Base-by-base conservation (phyloP, 2,888 invertebrate genomes). In the Strigamia crassipes region DNA sequence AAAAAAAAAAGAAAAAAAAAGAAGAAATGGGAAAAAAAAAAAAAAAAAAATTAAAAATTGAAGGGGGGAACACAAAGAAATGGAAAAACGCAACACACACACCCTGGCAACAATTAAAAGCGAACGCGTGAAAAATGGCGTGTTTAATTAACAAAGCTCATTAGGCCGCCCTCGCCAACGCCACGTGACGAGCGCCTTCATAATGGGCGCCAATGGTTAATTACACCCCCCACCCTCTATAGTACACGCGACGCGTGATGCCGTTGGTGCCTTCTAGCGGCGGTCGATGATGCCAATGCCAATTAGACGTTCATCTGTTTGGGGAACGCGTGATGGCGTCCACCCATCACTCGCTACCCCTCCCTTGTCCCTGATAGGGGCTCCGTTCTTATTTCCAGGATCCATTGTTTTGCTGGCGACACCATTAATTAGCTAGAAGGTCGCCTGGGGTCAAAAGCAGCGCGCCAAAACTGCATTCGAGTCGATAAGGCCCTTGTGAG, bases 121-220 rank as follows among this genome's bases (percentile, higher is more conserved):
- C 42, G 38, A 18, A 46, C 80, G 27, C 80, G 80, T 80, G 80
- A 80, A 80, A 80, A 80, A 80, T 80, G 80, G 80, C 80, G 56
- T 56, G 80, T 80, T 80, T 80, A 80, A 80, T 80, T 80, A 80
- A 80, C 80, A 51, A 80, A 80, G 23, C 80, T 80, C 80, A 80
- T 80, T 80, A 80, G 51, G 23, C 34, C 27, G 23, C 80, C 56
- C 23, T 23, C 56, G 27, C 46, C 23, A 41, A 46, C 61, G 38
- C 34, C 78, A 31, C 78, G 38, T 31, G 38, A 38, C 31, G 78
- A 78, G 38, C 61, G 61, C 61, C 79, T 79, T 79, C 41, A 79
- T 79, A 79, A 79, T 79, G 79, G 46, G 38, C 41, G 79, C 38
- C 79, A 79, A 79, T 79, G 41, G 79, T 79, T 79, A 79, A 79